Conservation (phyloP, 2,888 invertebrate species). For the Oscheius sp. region DNA sequence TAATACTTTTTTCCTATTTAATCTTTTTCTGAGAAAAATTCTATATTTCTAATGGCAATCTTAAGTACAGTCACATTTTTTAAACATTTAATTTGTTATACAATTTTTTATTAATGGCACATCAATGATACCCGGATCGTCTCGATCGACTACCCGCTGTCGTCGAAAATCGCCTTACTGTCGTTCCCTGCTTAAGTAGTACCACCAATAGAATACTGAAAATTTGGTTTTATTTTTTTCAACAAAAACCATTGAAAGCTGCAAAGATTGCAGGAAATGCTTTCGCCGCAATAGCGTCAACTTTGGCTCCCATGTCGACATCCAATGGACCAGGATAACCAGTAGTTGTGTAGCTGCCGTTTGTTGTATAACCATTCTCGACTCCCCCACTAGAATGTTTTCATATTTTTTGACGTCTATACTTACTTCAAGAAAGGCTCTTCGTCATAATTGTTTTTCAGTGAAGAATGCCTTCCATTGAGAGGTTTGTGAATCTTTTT, state of each 20-base stretch:
- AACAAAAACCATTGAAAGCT: conserved; percentile 61
- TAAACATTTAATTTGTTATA: too few relatives aligned
- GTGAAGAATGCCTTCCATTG: conserved; percentile 7
- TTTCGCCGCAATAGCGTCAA: conserved; percentile 67
- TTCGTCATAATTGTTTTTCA: conserved; percentile 12
- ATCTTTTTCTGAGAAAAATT: too few relatives aligned
- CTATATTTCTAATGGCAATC: too few relatives aligned
- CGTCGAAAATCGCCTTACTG: conserved; percentile 26
- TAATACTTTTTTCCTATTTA: not conserved
- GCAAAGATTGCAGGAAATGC: conserved; percentile 67
- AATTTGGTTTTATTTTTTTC: conserved; percentile 14
- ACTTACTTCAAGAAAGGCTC: conserved; percentile 45
- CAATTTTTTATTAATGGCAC: conserved; percentile 9
- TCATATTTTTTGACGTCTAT: not conserved
- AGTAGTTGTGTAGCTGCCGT: not conserved
- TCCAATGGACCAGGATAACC: conserved; percentile 25
- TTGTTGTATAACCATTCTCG: conserved; percentile 32
- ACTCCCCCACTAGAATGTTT: conserved; percentile 32
- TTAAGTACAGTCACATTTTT: too few relatives aligned
- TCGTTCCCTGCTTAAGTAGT: conserved; percentile 62
- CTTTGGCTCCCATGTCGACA: conserved; percentile 54
- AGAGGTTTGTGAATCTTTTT: not conserved
- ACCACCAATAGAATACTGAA: conserved; percentile 70
- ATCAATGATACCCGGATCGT: not conserved
- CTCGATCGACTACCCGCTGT: not conserved